Evolutionary conservation across 92 coral and sea anemone species (phyloP).

Genomic region (Diadumene lineata): DNA sequence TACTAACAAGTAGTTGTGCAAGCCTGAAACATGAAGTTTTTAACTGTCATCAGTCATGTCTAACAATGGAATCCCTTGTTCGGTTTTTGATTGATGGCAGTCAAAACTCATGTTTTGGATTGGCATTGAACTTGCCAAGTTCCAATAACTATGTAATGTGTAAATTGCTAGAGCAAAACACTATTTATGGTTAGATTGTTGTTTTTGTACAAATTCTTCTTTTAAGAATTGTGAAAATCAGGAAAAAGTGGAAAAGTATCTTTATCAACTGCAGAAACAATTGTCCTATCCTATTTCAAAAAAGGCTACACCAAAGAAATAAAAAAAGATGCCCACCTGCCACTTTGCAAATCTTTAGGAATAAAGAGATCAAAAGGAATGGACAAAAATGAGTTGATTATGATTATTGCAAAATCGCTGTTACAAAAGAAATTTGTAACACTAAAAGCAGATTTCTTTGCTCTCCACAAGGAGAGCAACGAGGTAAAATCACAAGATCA

Average conservation of each 20-base stretch:
- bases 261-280: slow-evolving; percentile 68
- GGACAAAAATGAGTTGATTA: slow-evolving; percentile 62
- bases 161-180: too few relatives aligned
- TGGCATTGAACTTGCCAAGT: too few relatives aligned
- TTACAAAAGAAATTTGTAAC: slow-evolving; percentile 29
- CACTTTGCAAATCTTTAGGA: slow-evolving; percentile 52
- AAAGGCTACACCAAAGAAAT: slow-evolving; percentile 61
- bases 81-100: too few relatives aligned
- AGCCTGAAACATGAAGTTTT: too few relatives aligned
- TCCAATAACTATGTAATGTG: too few relatives aligned
- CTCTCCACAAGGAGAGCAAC: slow-evolving; percentile 53
- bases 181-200: too few relatives aligned
- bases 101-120: too few relatives aligned
- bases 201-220: too few relatives aligned
- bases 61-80: too few relatives aligned
- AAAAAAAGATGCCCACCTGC: slow-evolving; percentile 60
- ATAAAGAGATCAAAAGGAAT: slow-evolving; percentile 44
- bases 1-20: too few relatives aligned
- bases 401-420: slow-evolving; percentile 53
- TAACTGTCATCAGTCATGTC: too few relatives aligned
- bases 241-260: slow-evolving; percentile 57
- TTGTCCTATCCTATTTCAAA: slow-evolving; percentile 49
- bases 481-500: slow-evolving; percentile 1
- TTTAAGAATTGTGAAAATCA: too few relatives aligned
- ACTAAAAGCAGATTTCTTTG: slow-evolving; percentile 61